Percentiles rank a stretch among this genome's conserved stretches.
These are phyloP conservation scores for Anthopleura xanthogrammica DNA, from an alignment of 92 coral and sea anemone species.

Conservation along the genomic window DNA sequence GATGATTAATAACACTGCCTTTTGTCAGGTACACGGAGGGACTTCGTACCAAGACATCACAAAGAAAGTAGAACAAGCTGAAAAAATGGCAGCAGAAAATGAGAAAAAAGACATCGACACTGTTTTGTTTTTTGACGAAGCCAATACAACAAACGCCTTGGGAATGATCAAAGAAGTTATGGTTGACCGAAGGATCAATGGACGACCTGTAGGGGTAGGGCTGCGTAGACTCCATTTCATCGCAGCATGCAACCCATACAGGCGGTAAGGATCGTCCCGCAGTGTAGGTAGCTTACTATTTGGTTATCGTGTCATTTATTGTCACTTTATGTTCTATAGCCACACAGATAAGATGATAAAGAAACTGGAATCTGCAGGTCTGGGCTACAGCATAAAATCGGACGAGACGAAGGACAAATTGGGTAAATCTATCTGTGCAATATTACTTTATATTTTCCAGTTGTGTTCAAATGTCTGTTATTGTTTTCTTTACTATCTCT, in stretches of 20 bases:
- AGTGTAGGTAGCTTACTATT: no score
- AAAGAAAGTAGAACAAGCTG: constrained; percentile 70
- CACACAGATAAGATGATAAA: constrained; percentile 88
- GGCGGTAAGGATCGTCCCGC: constrained; percentile 38
- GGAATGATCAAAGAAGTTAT: constrained; percentile 87
- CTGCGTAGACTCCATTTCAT: constrained; percentile 64
- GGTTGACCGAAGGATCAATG: constrained; percentile 85
- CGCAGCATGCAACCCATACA: constrained; percentile 83
- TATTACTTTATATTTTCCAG: not conserved
- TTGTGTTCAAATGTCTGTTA: not conserved
- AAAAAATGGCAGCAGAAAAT: constrained; percentile 61
- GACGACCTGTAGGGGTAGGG: constrained; percentile 63
- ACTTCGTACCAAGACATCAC: constrained; percentile 71
- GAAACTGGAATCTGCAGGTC: constrained; percentile 86
- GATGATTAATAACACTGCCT: no score
- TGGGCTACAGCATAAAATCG: constrained; percentile 79
- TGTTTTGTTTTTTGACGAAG: constrained; percentile 88
- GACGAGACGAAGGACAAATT: constrained; percentile 80
- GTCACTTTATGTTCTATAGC: constrained; percentile 26
- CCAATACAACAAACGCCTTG: constrained; percentile 87
- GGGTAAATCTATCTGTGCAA: constrained; percentile 38
- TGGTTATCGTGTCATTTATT: not conserved
- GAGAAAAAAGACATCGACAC: constrained; percentile 63
- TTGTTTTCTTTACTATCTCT: not conserved
- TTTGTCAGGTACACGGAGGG: constrained; percentile 82